These are phyloP conservation scores for Glomeris maerens DNA, from an alignment of 1,140 invertebrate genomes.

Conservation along the genomic window DNA sequence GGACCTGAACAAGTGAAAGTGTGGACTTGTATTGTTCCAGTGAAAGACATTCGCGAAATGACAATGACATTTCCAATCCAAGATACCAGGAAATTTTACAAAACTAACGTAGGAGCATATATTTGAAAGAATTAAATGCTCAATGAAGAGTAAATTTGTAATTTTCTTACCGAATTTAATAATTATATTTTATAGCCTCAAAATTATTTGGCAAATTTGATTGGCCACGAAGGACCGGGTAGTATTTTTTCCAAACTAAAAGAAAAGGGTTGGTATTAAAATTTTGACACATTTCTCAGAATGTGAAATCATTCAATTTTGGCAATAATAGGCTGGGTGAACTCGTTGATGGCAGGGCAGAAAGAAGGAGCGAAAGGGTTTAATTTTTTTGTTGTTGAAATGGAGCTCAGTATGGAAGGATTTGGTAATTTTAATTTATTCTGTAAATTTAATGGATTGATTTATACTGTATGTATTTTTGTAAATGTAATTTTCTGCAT, in stretches of 20 bases:
- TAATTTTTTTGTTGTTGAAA: slow-evolving; percentile 70
- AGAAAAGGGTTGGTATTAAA: slow-evolving; percentile 31
- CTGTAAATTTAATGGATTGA: too few species aligned
- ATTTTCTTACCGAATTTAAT: neutral
- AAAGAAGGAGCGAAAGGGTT: slow-evolving; percentile 65
- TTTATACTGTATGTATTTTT: too few species aligned
- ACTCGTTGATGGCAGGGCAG: slow-evolving; percentile 62
- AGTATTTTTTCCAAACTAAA: slow-evolving; percentile 82
- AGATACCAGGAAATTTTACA: slow-evolving; percentile 65
- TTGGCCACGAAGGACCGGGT: slow-evolving; percentile 91
- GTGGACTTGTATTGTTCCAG: slow-evolving; percentile 48
- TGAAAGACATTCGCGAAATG: slow-evolving; percentile 81
- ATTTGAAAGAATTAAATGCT: slow-evolving; percentile 5
- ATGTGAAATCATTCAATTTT: too few species aligned
- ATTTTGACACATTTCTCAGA: slow-evolving; percentile 5
- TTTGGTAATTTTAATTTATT: slow-evolving; percentile 34
- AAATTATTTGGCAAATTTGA: slow-evolving; percentile 73
- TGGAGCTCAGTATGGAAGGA: slow-evolving; percentile 85
- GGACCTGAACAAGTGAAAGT: slow-evolving; percentile 40
- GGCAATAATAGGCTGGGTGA: slow-evolving; percentile 83
- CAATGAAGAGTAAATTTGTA: neutral
- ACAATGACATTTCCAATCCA: slow-evolving; percentile 78
- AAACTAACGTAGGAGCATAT: slow-evolving; percentile 64
- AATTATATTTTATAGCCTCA: slow-evolving; percentile 49
- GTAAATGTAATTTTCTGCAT: too few species aligned